Base-by-base conservation (phyloP, 2,797 vertebrate species). In the Schizopygopsis malacanthus region DNA sequence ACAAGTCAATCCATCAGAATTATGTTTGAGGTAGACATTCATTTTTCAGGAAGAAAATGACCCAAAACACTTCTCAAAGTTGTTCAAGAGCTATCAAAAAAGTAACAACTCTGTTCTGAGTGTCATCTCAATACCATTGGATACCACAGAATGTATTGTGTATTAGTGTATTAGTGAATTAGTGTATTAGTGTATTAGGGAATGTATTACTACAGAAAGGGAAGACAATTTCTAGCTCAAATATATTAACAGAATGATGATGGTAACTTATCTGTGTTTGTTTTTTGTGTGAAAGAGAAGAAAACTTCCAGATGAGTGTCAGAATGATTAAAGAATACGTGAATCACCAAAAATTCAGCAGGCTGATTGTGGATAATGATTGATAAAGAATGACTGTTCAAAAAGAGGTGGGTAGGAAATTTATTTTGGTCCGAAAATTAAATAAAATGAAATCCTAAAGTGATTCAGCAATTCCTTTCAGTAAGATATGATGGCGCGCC, bases 401-500 rank as follows among this genome's bases (percentile, higher is more conserved):
- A 52, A 69, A 52, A 12, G 39, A 56, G n/a, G 54, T 45, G 54
- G 54, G 37, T 16, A 37, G 18, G 13, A 75, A 89, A 90, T 87
- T 28, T 83, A 89, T 88, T 87, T 87, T 15, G 52, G 28, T 72
- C 61, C 41, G 52, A 37, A 84, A 73, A 56, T 76, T 39, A 63
- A 80, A 33, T 41, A 10, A 45, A 87, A 83, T 84, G 39, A 70
- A 4, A 84, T 85, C 85, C n/a, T 79, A 18, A 8, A 86, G 43
- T 77, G 41, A n/a, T 85, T 83, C 18, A 75, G 72, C 45, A 71
- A 28, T 81, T 80, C 72, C 84, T 86, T 87, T 73, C 54, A 82
- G 13, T 84, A 79, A 61, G 6, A 77, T 80, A 65, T 86, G 61
- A 56, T 85, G 78, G 80, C 25, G 16, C 47, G 37, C 43, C 41